Evolutionary conservation across 1,140 invertebrate species (phyloP).

Genomic region (Hyles euphorbiae): DNA sequence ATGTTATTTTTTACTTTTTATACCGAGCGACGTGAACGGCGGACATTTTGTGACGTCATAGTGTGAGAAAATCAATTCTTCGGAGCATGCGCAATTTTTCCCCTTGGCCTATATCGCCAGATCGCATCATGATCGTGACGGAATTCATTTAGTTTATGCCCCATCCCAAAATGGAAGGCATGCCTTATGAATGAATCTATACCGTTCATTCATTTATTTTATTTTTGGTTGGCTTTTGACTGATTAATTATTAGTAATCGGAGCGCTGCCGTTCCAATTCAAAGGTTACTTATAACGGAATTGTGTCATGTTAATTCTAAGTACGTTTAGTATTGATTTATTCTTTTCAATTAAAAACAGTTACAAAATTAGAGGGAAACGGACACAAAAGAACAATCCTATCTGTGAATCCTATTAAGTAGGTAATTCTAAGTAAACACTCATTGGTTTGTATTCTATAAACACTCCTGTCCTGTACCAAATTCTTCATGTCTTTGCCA

Average conservation of each 20-base stretch:
- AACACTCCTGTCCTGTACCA: no score
- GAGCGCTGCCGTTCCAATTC: no score
- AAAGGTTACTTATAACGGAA: no score
- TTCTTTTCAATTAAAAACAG: no score
- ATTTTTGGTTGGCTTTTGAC: slow-evolving; percentile 10
- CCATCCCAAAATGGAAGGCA: slow-evolving; percentile 42
- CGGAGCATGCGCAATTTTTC: slow-evolving; percentile 52
- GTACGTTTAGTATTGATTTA: no score
- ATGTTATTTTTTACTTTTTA: slow-evolving; percentile 62
- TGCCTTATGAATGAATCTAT: slow-evolving; percentile 63
- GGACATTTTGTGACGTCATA: slow-evolving; percentile 68
- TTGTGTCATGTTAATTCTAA: no score
- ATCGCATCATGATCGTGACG: slow-evolving; percentile 37
- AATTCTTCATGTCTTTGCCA: no score
- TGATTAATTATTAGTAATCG: not conserved
- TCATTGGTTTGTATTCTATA: no score
- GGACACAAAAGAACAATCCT: no score
- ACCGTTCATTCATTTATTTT: slow-evolving; percentile 54
- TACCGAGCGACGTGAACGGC: slow-evolving; percentile 48
- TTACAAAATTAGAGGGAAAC: no score
- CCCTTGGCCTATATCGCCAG: slow-evolving; percentile 54
- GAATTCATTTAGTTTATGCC: slow-evolving; percentile 37
- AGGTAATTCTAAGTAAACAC: no score
- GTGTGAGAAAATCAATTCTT: slow-evolving; percentile 55
- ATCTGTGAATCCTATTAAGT: no score